Conservation (phyloP, 2,113 vertebrate species). For the Cryptomyrus ogoouensis region DNA sequence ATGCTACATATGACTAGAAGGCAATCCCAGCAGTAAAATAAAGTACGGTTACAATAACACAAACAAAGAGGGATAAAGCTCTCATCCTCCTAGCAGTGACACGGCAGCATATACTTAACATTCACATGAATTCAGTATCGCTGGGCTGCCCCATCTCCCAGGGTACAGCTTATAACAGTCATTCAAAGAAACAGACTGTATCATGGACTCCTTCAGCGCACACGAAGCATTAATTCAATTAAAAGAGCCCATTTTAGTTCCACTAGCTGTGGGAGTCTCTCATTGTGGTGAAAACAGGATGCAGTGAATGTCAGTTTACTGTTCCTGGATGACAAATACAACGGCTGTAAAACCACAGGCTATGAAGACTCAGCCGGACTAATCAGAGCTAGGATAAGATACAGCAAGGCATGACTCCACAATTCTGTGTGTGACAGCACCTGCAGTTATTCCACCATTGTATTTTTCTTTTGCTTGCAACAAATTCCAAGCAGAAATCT, state of each 20-base stretch:
- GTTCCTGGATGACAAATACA: slow-evolving; percentile 18
- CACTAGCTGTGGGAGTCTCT: slow-evolving; percentile 4
- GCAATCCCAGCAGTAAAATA: neutral
- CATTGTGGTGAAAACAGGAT: neutral
- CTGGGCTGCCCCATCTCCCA: neutral
- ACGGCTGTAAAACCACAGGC: slow-evolving; percentile 2
- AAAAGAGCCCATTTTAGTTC: slow-evolving; percentile 18
- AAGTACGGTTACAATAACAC: neutral
- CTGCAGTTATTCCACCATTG: neutral
- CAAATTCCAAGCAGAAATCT: neutral
- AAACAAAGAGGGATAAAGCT: slow-evolving; percentile 4
- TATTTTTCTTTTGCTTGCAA: neutral
- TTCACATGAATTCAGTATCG: neutral
- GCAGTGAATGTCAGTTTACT: slow-evolving; percentile 7
- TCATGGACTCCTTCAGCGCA: neutral
- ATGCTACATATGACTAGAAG: neutral
- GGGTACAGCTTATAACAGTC: slow-evolving; percentile 1
- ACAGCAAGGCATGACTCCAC: neutral
- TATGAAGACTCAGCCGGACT: neutral
- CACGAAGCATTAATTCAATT: slow-evolving; percentile 19
- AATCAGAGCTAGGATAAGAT: neutral
- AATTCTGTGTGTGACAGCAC: neutral
- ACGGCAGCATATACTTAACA: slow-evolving; percentile 11
- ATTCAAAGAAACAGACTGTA: neutral
- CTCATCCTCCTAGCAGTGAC: neutral